Percentiles rank a stretch among this genome's conserved stretches.
Evolutionary conservation across 2,113 vertebrate species (phyloP).

Genomic region (Tonatia bakeri): DNA sequence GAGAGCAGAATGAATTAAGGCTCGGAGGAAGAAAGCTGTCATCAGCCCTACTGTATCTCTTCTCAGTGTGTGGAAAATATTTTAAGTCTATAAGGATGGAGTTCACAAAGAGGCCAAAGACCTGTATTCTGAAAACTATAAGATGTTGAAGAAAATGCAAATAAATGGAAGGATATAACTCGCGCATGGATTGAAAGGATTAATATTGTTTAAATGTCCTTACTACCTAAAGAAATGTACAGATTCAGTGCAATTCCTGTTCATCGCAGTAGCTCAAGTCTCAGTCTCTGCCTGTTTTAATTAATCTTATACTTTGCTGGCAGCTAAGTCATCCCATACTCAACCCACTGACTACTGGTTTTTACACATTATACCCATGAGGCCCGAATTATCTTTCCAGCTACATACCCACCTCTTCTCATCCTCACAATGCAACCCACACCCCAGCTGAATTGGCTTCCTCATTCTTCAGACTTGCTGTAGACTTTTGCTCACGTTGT

Average conservation of each 20-base stretch:
- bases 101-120: not conserved
- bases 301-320: not conserved
- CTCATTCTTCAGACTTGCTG: not conserved
- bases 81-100: not conserved
- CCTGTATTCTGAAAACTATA: not conserved
- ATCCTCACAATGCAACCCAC: not conserved
- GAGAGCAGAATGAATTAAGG: not conserved
- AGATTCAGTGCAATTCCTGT: no score
- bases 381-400: not conserved
- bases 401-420: not conserved
- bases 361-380: not conserved
- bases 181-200: not conserved
- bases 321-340: not conserved
- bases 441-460: not conserved
- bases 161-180: not conserved
- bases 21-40: not conserved
- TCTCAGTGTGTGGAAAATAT: not conserved
- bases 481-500: not conserved
- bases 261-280: not conserved
- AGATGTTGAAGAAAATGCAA: not conserved
- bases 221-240: not conserved
- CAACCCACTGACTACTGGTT: not conserved
- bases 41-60: not conserved
- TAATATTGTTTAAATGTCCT: not conserved
- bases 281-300: not conserved